Evolutionary conservation across 1,140 invertebrate species (phyloP).

Genomic region (Caenorhabditis latens): DNA sequence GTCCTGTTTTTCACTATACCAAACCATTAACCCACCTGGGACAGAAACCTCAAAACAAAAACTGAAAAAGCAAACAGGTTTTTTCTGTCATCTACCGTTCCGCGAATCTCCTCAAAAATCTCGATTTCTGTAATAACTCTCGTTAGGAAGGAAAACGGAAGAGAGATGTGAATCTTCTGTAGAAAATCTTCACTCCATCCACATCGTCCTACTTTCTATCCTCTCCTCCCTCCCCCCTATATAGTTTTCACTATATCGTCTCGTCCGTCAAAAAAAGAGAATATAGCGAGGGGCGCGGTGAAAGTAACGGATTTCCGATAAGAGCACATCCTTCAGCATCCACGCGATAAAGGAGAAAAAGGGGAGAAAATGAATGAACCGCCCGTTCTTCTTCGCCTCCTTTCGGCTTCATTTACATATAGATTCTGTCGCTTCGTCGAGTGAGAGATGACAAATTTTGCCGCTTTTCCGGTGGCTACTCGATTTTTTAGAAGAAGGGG

Average conservation of each 20-base stretch:
- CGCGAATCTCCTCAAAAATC: constrained; percentile 20
- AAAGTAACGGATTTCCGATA: constrained; percentile 54
- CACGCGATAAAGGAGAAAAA: not conserved
- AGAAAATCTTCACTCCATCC: constrained; percentile 7
- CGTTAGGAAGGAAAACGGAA: not conserved
- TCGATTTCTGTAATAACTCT: constrained; percentile 5
- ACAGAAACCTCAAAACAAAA: too few species aligned
- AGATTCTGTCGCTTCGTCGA: not conserved
- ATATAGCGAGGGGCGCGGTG: not conserved
- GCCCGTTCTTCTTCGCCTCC: not conserved
- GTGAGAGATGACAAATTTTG: constrained; percentile 22
- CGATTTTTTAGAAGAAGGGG: not conserved
- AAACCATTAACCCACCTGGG: too few species aligned
- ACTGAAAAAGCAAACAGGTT: not conserved
- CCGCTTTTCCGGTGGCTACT: not conserved
- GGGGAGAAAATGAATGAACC: constrained; percentile 20
- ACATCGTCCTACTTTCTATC: constrained; percentile 49
- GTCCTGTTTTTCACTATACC: too few species aligned
- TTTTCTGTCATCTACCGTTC: not conserved
- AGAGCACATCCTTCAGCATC: constrained; percentile 45
- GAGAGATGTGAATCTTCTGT: constrained; percentile 1
- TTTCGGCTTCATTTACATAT: constrained; percentile 36
- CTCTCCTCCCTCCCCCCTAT: not conserved
- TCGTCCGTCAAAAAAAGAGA: not conserved
- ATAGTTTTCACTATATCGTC: constrained; percentile 5